Percentiles rank a stretch among this genome's conserved stretches.
These are phyloP conservation scores for Nomada hirtipes DNA, from an alignment of 2,888 invertebrate species.

Conservation along the genomic window DNA sequence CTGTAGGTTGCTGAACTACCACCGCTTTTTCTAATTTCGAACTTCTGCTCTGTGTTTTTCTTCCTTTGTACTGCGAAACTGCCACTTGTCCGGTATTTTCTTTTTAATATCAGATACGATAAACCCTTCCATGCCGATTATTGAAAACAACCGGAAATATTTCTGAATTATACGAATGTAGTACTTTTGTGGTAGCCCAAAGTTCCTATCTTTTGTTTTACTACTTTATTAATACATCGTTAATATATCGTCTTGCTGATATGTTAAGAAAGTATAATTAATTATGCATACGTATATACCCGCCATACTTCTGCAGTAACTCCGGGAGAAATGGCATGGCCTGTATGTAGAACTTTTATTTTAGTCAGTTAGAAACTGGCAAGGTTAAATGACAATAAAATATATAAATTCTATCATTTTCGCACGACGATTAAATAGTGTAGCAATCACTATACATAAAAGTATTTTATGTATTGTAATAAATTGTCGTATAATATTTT, in stretches of 20 bases:
- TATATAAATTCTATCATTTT: no score
- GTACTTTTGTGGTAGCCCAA: neutral
- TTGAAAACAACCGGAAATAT: neutral
- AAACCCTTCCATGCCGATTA: neutral
- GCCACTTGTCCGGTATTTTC: conserved; percentile 5
- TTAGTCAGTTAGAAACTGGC: no score
- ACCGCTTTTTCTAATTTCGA: conserved; percentile 63
- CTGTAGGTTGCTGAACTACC: conserved; percentile 77
- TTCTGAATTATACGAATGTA: neutral
- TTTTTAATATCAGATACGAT: neutral
- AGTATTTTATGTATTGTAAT: no score
- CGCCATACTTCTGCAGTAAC: no score
- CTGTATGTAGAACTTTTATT: no score
- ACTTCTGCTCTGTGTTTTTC: conserved; percentile 47
- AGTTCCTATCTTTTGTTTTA: neutral
- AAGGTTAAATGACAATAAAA: no score
- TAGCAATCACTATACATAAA: no score
- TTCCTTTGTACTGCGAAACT: conserved; percentile 23
- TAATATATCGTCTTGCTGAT: neutral
- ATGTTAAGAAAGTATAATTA: no score
- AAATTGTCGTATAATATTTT: no score
- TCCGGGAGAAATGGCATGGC: no score
- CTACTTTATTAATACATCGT: neutral
- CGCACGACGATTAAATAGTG: no score
- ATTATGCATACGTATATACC: no score